These are phyloP conservation scores for Papio anubis DNA, from an alignment of 2,113 vertebrate species.

Conservation along the genomic window DNA sequence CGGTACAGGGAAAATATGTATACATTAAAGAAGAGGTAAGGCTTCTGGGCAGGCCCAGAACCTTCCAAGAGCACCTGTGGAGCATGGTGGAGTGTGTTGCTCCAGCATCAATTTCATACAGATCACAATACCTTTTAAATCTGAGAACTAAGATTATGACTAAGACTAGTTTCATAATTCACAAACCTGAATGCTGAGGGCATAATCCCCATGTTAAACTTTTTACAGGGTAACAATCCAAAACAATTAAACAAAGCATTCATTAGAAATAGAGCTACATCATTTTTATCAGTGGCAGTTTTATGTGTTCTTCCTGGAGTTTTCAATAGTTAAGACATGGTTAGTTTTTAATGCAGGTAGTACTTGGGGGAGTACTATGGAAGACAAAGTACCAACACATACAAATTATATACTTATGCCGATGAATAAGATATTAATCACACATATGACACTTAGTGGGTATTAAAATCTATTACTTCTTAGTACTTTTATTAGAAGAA, in stretches of 20 bases:
- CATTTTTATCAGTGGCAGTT: neutral
- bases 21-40: too few relatives aligned
- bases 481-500: neutral
- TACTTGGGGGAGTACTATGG: neutral
- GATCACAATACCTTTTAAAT: too few relatives aligned
- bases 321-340: neutral
- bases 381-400: neutral
- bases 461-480: neutral
- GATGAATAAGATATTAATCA: neutral
- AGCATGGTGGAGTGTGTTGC: fast-evolving
- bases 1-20: neutral
- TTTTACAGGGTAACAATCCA: neutral
- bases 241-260: neutral
- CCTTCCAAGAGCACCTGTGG: neutral
- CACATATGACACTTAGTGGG: neutral
- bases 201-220: neutral
- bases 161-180: neutral
- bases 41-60: too few relatives aligned
- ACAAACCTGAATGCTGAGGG: neutral
- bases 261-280: neutral
- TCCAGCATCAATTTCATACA: neutral
- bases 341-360: neutral
- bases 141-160: neutral
- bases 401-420: neutral
- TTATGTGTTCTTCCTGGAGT: neutral